phyloP scores from a whole-genome alignment of 2,113 vertebrate genomes.

The Pedetes capensis region DNA sequence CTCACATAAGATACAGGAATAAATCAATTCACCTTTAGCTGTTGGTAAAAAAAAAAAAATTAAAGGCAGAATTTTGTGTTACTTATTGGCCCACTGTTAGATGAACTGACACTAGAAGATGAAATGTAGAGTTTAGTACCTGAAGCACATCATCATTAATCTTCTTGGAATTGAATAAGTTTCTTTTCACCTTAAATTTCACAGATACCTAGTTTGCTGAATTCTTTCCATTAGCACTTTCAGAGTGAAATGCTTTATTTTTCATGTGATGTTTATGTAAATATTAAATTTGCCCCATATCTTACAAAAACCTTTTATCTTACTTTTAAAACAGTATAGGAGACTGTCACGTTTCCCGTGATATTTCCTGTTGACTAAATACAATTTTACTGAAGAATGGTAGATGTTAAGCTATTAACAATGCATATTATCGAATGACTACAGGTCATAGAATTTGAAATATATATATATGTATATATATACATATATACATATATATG shows the following conservation, averaged over 20 bases:
- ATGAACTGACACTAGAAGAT: not conserved
- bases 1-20: constrained; percentile 43
- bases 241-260: not conserved
- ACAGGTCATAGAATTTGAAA: too few relatives aligned
- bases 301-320: not conserved
- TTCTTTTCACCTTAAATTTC: constrained; percentile 27
- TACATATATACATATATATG: not conserved
- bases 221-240: not conserved
- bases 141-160: not conserved
- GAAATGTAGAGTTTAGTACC: not conserved
- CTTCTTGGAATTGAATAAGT: not conserved
- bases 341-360: not conserved
- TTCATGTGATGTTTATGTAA: not conserved
- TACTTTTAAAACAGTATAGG: not conserved
- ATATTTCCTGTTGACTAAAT: not conserved
- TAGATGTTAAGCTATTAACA: not conserved
- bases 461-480: too few relatives aligned
- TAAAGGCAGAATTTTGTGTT: not conserved
- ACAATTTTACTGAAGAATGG: not conserved
- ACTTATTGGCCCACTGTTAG: not conserved
- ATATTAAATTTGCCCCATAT: not conserved
- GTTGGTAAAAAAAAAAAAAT: constrained; percentile 10
- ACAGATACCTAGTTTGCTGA: not conserved
- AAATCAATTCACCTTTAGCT: constrained; percentile 66
- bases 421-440: not conserved